Evolutionary conservation across 2,113 vertebrate species (phyloP).

Genomic region (Silurus asotus): DNA sequence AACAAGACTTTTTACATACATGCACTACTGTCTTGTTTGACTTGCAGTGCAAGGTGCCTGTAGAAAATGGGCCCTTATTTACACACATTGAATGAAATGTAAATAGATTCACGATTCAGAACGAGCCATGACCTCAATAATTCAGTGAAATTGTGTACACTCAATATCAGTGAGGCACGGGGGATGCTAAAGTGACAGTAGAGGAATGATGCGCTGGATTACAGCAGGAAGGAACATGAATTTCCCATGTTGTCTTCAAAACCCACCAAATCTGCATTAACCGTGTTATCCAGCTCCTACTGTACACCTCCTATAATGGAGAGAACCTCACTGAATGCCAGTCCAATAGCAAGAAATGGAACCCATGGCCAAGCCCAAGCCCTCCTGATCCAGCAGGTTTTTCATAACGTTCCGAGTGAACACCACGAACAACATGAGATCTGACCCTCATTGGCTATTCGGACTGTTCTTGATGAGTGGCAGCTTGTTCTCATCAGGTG

Average conservation of each 20-base stretch:
- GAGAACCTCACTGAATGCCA: conserved; percentile 44
- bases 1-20: conserved; percentile 63
- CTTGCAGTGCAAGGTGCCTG: neutral
- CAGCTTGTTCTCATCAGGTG: conserved; percentile 74
- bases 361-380: neutral
- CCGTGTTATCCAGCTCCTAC: conserved; percentile 41
- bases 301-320: conserved; percentile 46
- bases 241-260: conserved; percentile 29
- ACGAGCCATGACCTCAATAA: neutral
- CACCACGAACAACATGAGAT: conserved; percentile 22
- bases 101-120: neutral
- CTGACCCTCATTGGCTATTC: conserved; percentile 61
- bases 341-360: neutral
- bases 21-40: conserved; percentile 51
- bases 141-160: conserved; percentile 33
- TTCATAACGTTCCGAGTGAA: conserved; percentile 21
- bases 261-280: conserved; percentile 59
- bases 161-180: conserved; percentile 28
- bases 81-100: neutral
- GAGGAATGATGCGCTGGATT: conserved; percentile 51
- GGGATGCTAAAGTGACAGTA: conserved; percentile 55
- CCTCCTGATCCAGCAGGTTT: conserved; percentile 23
- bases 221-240: conserved; percentile 42
- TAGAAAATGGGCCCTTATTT: neutral
- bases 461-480: conserved; percentile 75